Evolutionary conservation across 2,797 vertebrate species (phyloP), one percentile per base, ranked within the genome.

Genomic region (Capromys pilorides): DNA sequence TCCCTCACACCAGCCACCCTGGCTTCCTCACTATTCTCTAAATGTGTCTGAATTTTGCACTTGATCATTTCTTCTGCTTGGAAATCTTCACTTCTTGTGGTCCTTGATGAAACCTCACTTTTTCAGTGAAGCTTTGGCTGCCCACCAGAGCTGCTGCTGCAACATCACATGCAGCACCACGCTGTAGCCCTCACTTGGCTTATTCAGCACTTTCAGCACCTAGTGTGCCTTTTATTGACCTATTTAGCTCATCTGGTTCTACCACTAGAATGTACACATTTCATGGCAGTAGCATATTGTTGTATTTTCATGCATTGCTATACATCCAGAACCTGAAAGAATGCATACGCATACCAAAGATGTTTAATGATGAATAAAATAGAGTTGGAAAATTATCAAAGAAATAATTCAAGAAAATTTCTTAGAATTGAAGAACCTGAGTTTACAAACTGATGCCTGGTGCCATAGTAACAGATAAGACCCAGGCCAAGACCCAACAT

Each of bases 351-450:
- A 28, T 62, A 69, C 62, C 3, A 54, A 59, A 94, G 14, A 69
- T 26, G 4, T 62, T 91, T 67, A 59, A 4, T 7, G 28, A 16
- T 83, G 31, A 36, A 36, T 45, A 31, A 87, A 86, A 83, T 62
- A 94, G 7, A 85, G 9, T 36, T 36, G 71, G 61, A 81, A 78
- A 87, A 90, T 33, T 31, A 80, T 81, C 33, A 79, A 86, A 67
- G 45, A 91, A 71, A 90, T 81, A 86, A 83, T 75, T 93, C 5
- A 41, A 91, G 45, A 90, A 94, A 81, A 57, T 62, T 41, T 89
- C 28, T 93, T 64, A 59, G 28, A 91, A 84, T 16, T 69, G 57
- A 73, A 54, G 33, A 64, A 91, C 22, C 1, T 85, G 59, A 67
- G 2, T 49, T 90, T 93, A 75, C 16, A 88, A 36, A 49, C 8